These are phyloP conservation scores for Albula glossodonta DNA, from an alignment of 2,113 vertebrate species.

Conservation along the genomic window DNA sequence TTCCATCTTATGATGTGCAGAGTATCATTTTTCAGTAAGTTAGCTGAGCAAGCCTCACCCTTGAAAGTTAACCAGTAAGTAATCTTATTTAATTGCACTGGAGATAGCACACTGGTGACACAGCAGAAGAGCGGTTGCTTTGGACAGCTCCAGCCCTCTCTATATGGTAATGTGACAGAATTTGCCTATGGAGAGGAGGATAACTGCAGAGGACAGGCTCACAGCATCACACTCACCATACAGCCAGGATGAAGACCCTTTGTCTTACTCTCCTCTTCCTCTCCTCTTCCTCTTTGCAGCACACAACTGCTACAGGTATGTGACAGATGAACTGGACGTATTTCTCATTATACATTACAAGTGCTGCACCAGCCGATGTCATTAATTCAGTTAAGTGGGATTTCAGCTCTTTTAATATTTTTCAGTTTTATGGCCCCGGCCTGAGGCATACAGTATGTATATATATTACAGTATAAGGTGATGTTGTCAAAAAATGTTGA, in stretches of 20 bases:
- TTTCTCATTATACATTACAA: too few relatives aligned
- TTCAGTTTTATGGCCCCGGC: too few relatives aligned
- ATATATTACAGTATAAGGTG: too few relatives aligned
- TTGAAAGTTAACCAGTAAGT: background rate
- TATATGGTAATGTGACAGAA: background rate
- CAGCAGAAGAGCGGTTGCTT: background rate
- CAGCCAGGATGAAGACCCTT: background rate
- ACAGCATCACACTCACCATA: background rate
- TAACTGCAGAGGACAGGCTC: background rate
- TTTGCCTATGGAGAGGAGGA: background rate
- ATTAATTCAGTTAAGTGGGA: too few relatives aligned
- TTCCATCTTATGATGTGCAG: background rate
- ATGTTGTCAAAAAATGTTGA: too few relatives aligned
- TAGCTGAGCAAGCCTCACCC: background rate
- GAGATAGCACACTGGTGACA: background rate
- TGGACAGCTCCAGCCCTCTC: background rate
- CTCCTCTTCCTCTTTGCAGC: background rate
- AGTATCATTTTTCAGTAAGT: background rate
- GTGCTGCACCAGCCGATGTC: too few relatives aligned
- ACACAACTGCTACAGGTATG: background rate
- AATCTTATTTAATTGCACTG: background rate
- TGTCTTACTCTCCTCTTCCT: background rate
- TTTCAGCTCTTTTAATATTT: too few relatives aligned
- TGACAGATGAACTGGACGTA: too few relatives aligned
- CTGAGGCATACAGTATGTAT: too few relatives aligned